A percentile compares a stretch with the other conserved stretches of the same genome.
Evolutionary conservation across 2,888 invertebrate species (phyloP).

Genomic region (Halocaridina rubra): DNA sequence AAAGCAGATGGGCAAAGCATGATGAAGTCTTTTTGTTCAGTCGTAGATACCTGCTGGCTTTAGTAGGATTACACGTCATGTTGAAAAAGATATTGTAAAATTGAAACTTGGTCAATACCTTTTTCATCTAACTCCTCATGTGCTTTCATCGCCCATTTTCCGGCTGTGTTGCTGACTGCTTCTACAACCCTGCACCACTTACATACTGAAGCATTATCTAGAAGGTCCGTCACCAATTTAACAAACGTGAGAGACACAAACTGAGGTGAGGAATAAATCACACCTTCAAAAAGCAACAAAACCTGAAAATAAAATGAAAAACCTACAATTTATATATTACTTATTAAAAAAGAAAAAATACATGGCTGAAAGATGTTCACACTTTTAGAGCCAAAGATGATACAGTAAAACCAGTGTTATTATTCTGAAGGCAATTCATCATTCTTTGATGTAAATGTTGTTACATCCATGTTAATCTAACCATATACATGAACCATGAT

Average conservation of each 20-base stretch:
- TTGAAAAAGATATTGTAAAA: no score
- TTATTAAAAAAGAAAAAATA: background rate
- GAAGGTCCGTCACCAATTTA: background rate
- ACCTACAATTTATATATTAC: background rate
- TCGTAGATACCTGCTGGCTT: no score
- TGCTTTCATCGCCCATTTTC: slow-evolving; percentile 6
- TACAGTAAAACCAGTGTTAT: background rate
- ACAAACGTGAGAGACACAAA: background rate
- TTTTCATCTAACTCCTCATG: background rate
- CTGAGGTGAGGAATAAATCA: background rate
- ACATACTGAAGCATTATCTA: background rate
- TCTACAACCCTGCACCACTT: slow-evolving; percentile 29
- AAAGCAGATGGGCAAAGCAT: no score
- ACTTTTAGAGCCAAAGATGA: background rate
- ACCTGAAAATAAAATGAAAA: slow-evolving; percentile 29
- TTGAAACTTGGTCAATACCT: background rate
- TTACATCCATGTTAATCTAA: no score
- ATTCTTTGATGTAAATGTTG: no score
- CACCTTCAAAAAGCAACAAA: background rate
- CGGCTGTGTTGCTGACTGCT: slow-evolving; percentile 2
- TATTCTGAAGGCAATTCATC: no score
- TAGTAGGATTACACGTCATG: no score
- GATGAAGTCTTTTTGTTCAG: no score
- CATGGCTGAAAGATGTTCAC: no score
- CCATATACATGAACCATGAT: no score